Evolutionary conservation across 2,888 invertebrate species (phyloP).

Genomic region (Leucophenga montana): DNA sequence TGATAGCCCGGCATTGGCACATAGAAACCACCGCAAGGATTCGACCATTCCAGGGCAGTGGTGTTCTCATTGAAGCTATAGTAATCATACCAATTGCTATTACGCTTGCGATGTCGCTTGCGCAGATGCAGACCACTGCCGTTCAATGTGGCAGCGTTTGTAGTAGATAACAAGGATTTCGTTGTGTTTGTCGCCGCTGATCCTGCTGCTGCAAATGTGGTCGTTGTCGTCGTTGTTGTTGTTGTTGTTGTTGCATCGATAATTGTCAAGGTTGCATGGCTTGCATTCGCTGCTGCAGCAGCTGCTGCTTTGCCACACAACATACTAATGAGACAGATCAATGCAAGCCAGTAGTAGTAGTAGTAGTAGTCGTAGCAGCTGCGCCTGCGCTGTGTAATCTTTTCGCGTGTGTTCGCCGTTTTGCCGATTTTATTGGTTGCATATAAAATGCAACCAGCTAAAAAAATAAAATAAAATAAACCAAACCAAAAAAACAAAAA

Average conservation of each 20-base stretch:
- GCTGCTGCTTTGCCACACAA: conserved; percentile 15
- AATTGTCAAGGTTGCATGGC: neutral
- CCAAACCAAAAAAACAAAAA: no score
- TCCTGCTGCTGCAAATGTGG: neutral
- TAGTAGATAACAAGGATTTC: neutral
- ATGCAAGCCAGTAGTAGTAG: conserved; percentile 41
- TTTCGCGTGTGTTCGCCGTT: conserved; percentile 52
- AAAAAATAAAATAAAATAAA: no score
- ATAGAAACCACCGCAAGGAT: conserved; percentile 67
- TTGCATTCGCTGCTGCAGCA: conserved; percentile 34
- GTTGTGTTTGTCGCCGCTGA: conserved; percentile 6
- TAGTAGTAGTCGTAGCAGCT: conserved; percentile 37
- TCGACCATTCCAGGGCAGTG: conserved; percentile 64
- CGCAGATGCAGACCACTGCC: conserved; percentile 39
- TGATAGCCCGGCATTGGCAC: conserved; percentile 42
- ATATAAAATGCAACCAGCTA: conserved; percentile 63
- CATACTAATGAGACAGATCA: no score
- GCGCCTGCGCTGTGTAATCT: conserved; percentile 38
- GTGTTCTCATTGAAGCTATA: conserved; percentile 62
- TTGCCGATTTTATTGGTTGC: conserved; percentile 62
- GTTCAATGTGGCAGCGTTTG: neutral
- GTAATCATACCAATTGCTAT: conserved; percentile 66
- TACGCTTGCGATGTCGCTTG: conserved; percentile 68
- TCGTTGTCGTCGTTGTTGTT: conserved; percentile 28
- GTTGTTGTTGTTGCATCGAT: conserved; percentile 19